A percentile compares a stretch with the other conserved stretches of the same genome.
Conservation (phyloP, 2,113 vertebrate species). For the rat (Rattus norvegicus) region DNA sequence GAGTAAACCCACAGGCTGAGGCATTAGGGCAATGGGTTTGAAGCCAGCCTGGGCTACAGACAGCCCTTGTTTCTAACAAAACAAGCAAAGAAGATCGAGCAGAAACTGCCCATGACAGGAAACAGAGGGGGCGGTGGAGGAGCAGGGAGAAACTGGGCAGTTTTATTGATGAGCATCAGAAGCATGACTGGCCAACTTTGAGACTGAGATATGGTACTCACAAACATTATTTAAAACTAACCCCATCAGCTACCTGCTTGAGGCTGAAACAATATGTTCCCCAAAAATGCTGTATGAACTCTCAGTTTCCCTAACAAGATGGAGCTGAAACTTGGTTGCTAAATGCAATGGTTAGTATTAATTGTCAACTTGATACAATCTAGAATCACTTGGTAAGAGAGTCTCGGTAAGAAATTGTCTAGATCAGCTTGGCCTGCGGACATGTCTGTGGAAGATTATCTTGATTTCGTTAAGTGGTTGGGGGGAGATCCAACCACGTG, state of each 20-base stretch:
- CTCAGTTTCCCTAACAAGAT: background rate
- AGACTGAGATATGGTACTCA: background rate
- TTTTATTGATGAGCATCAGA: no score
- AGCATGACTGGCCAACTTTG: background rate
- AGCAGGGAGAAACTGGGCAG: no score
- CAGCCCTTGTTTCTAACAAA: background rate
- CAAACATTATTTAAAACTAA: background rate
- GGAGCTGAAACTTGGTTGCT: background rate
- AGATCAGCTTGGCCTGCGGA: background rate
- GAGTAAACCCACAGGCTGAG: background rate
- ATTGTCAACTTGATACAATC: background rate
- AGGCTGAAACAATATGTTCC: background rate
- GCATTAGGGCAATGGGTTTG: background rate
- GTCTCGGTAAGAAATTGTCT: background rate
- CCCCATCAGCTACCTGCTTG: background rate
- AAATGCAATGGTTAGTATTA: background rate
- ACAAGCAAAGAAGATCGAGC: background rate
- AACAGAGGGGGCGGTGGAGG: no score
- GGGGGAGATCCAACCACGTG: background rate
- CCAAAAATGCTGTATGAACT: background rate
- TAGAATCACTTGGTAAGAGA: background rate
- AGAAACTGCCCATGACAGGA: background rate
- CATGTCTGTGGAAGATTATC: background rate
- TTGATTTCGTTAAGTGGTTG: background rate
- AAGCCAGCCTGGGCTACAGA: background rate